phyloP scores from a whole-genome alignment of 1,140 invertebrate genomes.

The Globodera rostochiensis region DNA sequence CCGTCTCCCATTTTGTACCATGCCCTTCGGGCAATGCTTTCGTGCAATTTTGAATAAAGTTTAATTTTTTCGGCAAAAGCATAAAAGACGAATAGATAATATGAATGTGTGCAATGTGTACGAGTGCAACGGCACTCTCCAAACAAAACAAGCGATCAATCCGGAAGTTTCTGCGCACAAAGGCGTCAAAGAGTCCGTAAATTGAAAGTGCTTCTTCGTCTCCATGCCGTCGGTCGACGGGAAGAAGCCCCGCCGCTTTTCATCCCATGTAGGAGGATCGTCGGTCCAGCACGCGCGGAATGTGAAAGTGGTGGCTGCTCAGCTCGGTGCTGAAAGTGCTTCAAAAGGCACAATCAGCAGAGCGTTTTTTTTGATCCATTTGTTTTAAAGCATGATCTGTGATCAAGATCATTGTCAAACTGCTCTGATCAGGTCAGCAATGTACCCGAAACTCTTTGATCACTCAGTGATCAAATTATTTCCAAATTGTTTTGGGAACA shows the following conservation, averaged over 20 bases:
- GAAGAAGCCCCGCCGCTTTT: not conserved
- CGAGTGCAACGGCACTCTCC: no score
- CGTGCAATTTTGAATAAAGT: no score
- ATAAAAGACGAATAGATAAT: no score
- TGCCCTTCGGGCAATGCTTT: no score
- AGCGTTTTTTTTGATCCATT: not conserved
- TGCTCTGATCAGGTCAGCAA: not conserved
- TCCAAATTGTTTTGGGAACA: not conserved
- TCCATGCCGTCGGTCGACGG: no score
- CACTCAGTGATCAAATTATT: not conserved
- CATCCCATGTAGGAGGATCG: not conserved
- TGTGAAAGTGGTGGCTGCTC: slow-evolving; percentile 34
- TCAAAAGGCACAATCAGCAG: not conserved
- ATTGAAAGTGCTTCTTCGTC: no score
- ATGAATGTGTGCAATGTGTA: no score
- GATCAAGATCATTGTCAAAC: not conserved
- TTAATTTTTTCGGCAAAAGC: no score
- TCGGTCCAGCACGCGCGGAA: slow-evolving; percentile 24
- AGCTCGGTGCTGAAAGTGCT: slow-evolving; percentile 29
- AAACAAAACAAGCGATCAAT: no score
- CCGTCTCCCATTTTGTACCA: no score
- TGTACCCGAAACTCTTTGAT: not conserved
- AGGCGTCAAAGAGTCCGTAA: no score
- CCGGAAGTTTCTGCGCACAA: no score
- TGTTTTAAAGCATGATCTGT: slow-evolving; percentile 8